These are phyloP conservation scores for Amphiduros pacificus DNA, from an alignment of 2,888 invertebrate species.

Conservation along the genomic window DNA sequence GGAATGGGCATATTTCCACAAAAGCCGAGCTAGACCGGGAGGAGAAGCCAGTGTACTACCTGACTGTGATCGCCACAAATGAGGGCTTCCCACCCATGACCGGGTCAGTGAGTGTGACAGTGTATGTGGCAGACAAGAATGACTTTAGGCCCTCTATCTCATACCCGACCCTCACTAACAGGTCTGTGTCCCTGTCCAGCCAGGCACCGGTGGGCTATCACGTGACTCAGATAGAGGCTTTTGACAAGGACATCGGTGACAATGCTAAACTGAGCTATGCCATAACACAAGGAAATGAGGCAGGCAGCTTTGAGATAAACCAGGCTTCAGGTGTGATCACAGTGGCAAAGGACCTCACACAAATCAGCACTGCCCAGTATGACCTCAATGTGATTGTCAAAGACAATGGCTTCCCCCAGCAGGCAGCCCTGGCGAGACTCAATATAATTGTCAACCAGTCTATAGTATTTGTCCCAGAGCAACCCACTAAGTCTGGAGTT, in stretches of 20 bases:
- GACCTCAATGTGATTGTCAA: constrained; percentile 41
- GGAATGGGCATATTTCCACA: constrained; percentile 36
- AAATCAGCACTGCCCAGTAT: constrained; percentile 36
- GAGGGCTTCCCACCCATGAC: constrained; percentile 24
- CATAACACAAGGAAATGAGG: constrained; percentile 53
- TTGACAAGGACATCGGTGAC: constrained; percentile 37
- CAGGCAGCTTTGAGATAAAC: constrained; percentile 58
- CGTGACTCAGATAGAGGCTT: constrained; percentile 36
- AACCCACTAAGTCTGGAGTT: neutral
- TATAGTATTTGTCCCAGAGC: constrained; percentile 1
- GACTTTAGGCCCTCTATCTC: constrained; percentile 40
- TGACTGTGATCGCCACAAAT: constrained; percentile 24
- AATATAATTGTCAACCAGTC: constrained; percentile 13
- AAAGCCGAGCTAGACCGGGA: constrained; percentile 33
- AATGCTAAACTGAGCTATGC: constrained; percentile 36
- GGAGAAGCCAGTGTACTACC: constrained; percentile 12
- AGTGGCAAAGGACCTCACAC: constrained; percentile 37
- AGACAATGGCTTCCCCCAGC: constrained; percentile 36
- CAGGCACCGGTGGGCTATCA: constrained; percentile 30
- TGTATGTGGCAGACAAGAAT: constrained; percentile 40
- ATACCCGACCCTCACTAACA: constrained; percentile 38
- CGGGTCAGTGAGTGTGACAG: constrained; percentile 31
- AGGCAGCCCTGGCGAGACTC: constrained; percentile 3
- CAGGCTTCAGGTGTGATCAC: constrained; percentile 57
- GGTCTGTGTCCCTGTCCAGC: constrained; percentile 32